Evolutionary conservation across 2,113 vertebrate genomes (phyloP).

Genomic region (Uria lomvia): DNA sequence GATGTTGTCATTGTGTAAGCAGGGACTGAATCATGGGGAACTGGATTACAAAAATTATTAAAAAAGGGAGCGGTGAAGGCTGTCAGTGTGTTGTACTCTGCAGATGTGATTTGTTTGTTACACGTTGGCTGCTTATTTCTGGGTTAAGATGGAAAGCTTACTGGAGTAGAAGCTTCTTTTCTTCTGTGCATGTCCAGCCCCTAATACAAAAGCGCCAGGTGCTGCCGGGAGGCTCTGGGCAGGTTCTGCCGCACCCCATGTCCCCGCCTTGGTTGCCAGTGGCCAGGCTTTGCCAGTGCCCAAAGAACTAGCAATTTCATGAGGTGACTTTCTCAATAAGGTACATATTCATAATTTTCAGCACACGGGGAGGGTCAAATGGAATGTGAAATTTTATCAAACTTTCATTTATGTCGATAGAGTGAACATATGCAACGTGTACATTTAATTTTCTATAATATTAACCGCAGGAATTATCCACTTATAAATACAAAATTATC

Average conservation of each 20-base stretch:
- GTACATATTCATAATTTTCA: background rate
- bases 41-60: background rate
- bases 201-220: accelerated
- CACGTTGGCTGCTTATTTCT: background rate
- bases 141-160: background rate
- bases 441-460: background rate
- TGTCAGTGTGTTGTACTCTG: background rate
- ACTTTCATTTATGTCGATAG: background rate
- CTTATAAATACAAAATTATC: background rate
- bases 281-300: background rate
- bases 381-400: background rate
- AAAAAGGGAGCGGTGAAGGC: background rate
- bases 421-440: background rate
- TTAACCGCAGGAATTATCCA: background rate
- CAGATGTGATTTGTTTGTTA: background rate
- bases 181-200: background rate
- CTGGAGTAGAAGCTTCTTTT: background rate
- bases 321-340: background rate
- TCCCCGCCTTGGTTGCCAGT: accelerated
- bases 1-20: background rate
- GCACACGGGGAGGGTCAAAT: background rate
- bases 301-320: background rate
- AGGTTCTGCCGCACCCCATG: too few relatives aligned
- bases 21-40: background rate
- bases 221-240: background rate